A percentile compares a stretch with the other conserved stretches of the same genome.
These are phyloP conservation scores for Calliphora vomitoria DNA, from an alignment of 2,888 invertebrate species.

Conservation along the genomic window DNA sequence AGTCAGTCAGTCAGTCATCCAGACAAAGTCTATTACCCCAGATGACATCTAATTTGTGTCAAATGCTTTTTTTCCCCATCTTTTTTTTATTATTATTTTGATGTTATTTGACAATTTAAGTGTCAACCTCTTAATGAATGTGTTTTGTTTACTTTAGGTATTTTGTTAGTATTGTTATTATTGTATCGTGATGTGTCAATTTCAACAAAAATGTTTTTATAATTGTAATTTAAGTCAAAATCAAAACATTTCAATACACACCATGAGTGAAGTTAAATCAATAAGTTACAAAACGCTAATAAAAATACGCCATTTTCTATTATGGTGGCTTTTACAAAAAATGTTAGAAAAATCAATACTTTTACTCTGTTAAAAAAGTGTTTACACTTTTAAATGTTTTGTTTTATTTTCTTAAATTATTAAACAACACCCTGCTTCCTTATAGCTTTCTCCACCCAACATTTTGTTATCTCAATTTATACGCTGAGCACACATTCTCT, in stretches of 20 bases:
- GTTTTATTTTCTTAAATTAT: conserved; percentile 1
- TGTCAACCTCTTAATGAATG: conserved; percentile 68
- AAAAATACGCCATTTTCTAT: background rate
- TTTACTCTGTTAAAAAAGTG: background rate
- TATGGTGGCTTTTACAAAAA: background rate
- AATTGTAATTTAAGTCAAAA: conserved; percentile 6
- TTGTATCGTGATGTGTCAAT: conserved; percentile 45
- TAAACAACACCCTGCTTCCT: background rate
- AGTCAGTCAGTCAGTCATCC: background rate
- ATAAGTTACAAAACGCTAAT: background rate
- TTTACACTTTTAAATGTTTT: background rate
- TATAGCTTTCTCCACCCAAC: background rate
- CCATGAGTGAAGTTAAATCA: background rate
- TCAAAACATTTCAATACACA: background rate
- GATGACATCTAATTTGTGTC: conserved; percentile 73
- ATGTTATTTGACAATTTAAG: conserved; percentile 70
- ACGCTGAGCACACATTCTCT: conserved; percentile 27
- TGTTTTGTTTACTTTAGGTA: conserved; percentile 61
- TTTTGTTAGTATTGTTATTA: background rate
- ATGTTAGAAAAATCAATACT: background rate
- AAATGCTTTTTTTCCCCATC: conserved; percentile 44
- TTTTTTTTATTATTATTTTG: conserved; percentile 22
- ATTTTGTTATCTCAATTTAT: conserved; percentile 15
- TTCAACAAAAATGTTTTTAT: conserved; percentile 10
- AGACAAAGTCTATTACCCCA: conserved; percentile 16